Conservation (phyloP, 2,113 vertebrate species). For the Hippocampus barbouri region DNA sequence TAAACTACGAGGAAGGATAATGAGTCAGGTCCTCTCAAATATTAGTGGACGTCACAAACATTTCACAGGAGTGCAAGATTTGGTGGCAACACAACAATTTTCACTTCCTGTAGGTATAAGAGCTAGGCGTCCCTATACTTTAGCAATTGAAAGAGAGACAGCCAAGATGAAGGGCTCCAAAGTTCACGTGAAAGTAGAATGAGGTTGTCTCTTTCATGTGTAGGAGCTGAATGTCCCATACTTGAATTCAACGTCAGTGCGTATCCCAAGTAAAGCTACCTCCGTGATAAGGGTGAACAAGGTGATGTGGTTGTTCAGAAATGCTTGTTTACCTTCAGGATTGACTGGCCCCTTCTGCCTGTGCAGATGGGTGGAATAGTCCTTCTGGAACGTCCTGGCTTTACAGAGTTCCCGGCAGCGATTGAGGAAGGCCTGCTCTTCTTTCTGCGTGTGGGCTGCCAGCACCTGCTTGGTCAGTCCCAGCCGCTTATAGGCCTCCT, state of each 20-base stretch:
- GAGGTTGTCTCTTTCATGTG: neutral
- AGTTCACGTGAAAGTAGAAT: neutral
- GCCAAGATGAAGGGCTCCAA: neutral
- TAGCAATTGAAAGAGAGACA: neutral
- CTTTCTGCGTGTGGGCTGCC: conserved; percentile 90
- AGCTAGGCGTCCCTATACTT: neutral
- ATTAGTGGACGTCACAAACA: neutral
- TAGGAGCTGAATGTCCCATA: neutral
- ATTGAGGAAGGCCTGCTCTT: conserved; percentile 89
- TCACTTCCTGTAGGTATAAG: neutral
- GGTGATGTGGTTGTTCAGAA: neutral
- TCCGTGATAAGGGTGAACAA: no score
- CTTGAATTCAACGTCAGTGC: neutral
- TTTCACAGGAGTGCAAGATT: neutral
- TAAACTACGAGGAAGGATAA: neutral
- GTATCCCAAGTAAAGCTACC: neutral
- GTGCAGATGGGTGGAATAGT: conserved; percentile 75
- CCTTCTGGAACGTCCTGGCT: conserved; percentile 75
- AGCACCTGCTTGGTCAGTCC: conserved; percentile 93
- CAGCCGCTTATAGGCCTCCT: conserved; percentile 82
- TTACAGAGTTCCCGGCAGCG: conserved; percentile 79
- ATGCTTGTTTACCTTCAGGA: conserved; percentile 51
- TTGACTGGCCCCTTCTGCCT: conserved; percentile 67
- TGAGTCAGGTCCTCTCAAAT: neutral
- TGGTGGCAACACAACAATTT: neutral